Evolutionary conservation across 2,113 vertebrate species (phyloP).

Genomic region (Phalacrocorax carbo): DNA sequence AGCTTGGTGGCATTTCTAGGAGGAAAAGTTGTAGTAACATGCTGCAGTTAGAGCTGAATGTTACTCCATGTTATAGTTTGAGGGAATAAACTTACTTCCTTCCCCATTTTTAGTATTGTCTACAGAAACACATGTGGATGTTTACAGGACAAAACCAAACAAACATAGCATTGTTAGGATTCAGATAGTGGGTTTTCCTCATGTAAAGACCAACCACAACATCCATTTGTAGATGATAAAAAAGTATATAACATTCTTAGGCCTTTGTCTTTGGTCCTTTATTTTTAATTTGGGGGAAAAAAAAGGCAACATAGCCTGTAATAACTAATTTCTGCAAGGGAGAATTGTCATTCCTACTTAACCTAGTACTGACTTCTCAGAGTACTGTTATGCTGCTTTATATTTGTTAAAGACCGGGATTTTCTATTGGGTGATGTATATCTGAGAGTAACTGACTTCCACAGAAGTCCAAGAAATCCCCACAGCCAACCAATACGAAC

Average conservation of each 20-base stretch:
- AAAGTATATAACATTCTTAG: neutral
- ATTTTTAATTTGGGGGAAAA: neutral
- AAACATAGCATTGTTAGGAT: neutral
- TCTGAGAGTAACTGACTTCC: neutral
- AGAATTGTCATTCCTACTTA: neutral
- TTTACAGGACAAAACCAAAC: neutral
- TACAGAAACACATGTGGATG: neutral
- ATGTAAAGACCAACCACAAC: neutral
- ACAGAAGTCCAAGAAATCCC: neutral
- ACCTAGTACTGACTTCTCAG: neutral
- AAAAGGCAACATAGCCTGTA: neutral
- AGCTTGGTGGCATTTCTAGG: neutral
- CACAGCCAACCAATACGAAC: neutral
- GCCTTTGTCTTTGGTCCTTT: neutral
- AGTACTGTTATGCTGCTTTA: neutral
- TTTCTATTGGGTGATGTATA: neutral
- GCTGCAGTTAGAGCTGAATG: neutral
- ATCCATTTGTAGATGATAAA: neutral
- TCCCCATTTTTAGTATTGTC: neutral
- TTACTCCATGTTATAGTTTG: neutral
- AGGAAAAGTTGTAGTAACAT: neutral
- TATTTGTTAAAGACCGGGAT: neutral
- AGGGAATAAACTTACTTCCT: neutral
- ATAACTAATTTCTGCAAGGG: neutral
- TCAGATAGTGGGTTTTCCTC: neutral